These are phyloP conservation scores for Pyxicephalus adspersus DNA, from an alignment of 2,113 vertebrate species.

Conservation along the genomic window DNA sequence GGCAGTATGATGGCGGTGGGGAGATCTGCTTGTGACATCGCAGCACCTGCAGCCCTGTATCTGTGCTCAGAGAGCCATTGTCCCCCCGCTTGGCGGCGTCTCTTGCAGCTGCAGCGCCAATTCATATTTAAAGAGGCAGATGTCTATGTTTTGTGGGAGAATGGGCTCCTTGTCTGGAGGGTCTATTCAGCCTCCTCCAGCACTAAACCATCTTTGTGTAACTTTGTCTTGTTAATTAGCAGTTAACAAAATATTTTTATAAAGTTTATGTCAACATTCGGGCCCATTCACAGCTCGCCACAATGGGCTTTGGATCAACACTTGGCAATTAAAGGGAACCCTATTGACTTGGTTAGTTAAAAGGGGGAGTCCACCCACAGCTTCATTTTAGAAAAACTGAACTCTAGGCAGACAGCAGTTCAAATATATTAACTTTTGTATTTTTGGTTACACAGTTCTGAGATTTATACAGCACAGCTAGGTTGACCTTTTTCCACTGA, in stretches of 20 bases:
- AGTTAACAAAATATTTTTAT: background rate
- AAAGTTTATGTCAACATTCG: background rate
- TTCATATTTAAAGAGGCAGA: conserved; percentile 79
- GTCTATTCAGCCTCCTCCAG: conserved; percentile 54
- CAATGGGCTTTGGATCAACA: too few species aligned
- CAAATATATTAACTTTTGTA: too few species aligned
- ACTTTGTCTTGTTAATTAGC: conserved; percentile 57
- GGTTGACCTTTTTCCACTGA: too few species aligned
- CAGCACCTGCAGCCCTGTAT: conserved; percentile 60
- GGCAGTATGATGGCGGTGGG: background rate
- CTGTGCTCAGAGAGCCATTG: conserved; percentile 61
- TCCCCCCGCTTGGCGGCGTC: conserved; percentile 55
- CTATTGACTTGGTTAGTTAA: too few species aligned
- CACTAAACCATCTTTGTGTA: conserved; percentile 62
- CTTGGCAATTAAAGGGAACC: too few species aligned
- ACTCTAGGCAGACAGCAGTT: too few species aligned
- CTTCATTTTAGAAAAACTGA: too few species aligned
- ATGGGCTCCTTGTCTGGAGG: conserved; percentile 65
- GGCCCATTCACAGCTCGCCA: background rate
- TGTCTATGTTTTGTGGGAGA: conserved; percentile 67
- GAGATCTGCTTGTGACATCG: conserved; percentile 1
- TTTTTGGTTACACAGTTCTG: too few species aligned
- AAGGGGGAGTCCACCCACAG: too few species aligned
- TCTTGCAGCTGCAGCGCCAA: conserved; percentile 74
- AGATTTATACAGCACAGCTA: too few species aligned